Percentiles rank a stretch among this genome's conserved stretches.
Conservation (phyloP, 2,113 vertebrate genomes). For the Apteryx mantelli region DNA sequence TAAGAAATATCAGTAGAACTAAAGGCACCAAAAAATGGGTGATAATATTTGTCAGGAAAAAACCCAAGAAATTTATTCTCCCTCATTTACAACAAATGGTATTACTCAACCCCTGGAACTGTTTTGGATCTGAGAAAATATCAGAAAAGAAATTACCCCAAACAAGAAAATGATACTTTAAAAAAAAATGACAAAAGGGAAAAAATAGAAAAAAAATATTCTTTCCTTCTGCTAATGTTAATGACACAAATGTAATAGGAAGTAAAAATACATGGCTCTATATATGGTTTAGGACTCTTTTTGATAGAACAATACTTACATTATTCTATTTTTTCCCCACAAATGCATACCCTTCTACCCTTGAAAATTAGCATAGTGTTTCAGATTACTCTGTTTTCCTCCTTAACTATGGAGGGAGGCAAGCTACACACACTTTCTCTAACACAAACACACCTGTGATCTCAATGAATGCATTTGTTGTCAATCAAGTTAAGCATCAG, state of each 20-base stretch:
- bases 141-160: background rate
- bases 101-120: background rate
- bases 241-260: too few species aligned
- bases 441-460: accelerated
- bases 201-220: background rate
- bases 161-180: background rate
- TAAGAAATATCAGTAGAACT: background rate
- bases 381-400: background rate
- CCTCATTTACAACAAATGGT: background rate
- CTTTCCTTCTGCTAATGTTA: background rate
- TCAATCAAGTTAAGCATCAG: background rate
- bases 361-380: background rate
- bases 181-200: background rate
- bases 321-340: background rate
- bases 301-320: background rate
- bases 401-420: accelerated
- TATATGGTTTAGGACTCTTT: background rate
- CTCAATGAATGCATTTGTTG: accelerated
- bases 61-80: background rate
- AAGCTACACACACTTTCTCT: accelerated
- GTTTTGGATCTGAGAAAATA: background rate
- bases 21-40: background rate
- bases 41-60: background rate
- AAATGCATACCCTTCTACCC: background rate
- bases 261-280: background rate